Base-by-base conservation (phyloP, 2,113 vertebrate genomes). In the Macrotis lagotis region DNA sequence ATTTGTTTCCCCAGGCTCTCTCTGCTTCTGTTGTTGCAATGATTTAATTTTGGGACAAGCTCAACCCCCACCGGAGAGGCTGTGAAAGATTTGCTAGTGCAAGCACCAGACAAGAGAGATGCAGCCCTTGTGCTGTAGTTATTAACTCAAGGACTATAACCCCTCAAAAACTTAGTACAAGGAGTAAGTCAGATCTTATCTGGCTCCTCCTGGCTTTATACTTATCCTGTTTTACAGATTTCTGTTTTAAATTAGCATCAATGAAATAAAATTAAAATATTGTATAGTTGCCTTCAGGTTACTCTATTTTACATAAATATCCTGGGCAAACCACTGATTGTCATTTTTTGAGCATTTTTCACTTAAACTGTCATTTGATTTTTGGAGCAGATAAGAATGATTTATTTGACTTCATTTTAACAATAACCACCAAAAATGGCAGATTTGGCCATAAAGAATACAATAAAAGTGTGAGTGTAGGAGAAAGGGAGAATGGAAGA, bases 191-290 rank as follows among this genome's bases (percentile, higher is more conserved):
- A 8, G 66, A 83, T 83, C 37, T 24, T 83, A 93, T 91, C 95
- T 94, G 47, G 90, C 93, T 90, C 51, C 94, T 96, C 24, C 93
- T 93, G 94, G 92, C 51, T 91, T 91, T 90, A 31, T 2, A 44
- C 48, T 49, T 26, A 0, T 50, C 49, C 95, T 91, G 31, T 90
- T 94, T 94, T 83, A 94, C n/a, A 49, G 91, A 74, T 53, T 89
- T 90, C 94, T 94, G 93, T 93, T 96, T 97, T 94, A 97, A 97
- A 96, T 97, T 92, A 94, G 48, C 89, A 88, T 91, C 92, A 96
- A 91, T 92, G 90, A 96, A 97, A 96, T 25, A 52, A 90, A 96
- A 96, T 96, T 97, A 93, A 97, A 96, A 90, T 93, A 88, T 31
- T 74, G 96, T 89, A 55, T 91, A 95, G 59, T 93, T 51, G 94